phyloP scores from a whole-genome alignment of 53 echinoderm and acorn worm genomes.

The Apostichopus leukothele region DNA sequence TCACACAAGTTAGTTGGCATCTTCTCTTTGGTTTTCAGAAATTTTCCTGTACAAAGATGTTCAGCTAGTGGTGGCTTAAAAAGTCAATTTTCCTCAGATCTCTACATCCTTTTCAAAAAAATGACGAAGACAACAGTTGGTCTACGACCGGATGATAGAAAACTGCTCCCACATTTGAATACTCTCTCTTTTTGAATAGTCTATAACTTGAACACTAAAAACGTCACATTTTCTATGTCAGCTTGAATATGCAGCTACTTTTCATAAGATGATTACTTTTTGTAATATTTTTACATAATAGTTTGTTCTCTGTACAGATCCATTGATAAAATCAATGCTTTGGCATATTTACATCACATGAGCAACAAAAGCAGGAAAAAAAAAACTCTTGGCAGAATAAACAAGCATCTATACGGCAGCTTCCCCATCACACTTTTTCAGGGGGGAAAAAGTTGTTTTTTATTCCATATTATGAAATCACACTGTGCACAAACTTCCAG shows the following conservation, averaged over 20 bases:
- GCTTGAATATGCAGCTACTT: background rate
- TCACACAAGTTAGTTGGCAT: no score
- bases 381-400: conserved; percentile 38
- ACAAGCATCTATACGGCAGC: conserved; percentile 1
- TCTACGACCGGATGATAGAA: no score
- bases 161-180: no score
- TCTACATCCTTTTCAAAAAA: no score
- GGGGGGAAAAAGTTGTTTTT: background rate
- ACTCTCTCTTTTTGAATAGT: no score
- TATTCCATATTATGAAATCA: background rate
- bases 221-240: background rate
- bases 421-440: background rate
- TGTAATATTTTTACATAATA: conserved; percentile 14
- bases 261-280: background rate
- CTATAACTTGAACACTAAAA: no score
- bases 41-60: no score
- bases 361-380: conserved; percentile 15
- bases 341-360: conserved; percentile 41
- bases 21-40: no score
- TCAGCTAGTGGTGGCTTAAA: no score
- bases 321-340: conserved; percentile 35
- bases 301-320: conserved; percentile 40
- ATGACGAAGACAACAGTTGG: no score
- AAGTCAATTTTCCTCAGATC: no score
- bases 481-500: background rate